Percentiles rank a stretch among this genome's conserved stretches.
Evolutionary conservation across 1,140 invertebrate species (phyloP).

Genomic region (Propsilocerus akamusi): DNA sequence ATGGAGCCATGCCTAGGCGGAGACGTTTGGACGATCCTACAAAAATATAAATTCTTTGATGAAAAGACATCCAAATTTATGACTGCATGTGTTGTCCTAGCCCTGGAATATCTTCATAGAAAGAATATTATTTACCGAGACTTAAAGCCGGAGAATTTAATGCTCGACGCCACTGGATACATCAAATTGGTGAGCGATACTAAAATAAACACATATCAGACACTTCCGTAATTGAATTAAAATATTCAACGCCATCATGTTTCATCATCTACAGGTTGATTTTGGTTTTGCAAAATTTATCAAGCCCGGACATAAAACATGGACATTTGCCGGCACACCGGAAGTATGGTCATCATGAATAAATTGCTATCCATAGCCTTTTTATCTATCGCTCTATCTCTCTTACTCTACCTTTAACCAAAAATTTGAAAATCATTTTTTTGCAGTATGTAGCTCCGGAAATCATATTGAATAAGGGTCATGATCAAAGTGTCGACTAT

Average conservation of each 20-base stretch:
- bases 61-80: conserved; percentile 75
- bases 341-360: conserved; percentile 23
- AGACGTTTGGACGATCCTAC: conserved; percentile 89
- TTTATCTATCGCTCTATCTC: too few species aligned
- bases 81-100: conserved; percentile 79
- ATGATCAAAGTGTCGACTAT: conserved; percentile 83
- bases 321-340: conserved; percentile 94
- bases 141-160: conserved; percentile 88
- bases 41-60: conserved; percentile 62
- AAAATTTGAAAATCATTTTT: background rate
- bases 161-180: conserved; percentile 72
- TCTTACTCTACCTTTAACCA: background rate
- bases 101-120: conserved; percentile 75
- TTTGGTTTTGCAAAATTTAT: conserved; percentile 95
- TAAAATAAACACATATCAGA: background rate
- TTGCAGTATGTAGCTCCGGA: conserved; percentile 71
- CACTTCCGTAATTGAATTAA: background rate
- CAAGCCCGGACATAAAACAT: conserved; percentile 62
- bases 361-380: background rate
- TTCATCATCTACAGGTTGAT: conserved; percentile 61
- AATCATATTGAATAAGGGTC: conserved; percentile 86
- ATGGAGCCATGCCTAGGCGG: conserved; percentile 94
- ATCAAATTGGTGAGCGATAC: conserved; percentile 64
- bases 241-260: background rate
- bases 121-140: conserved; percentile 82